Conservation (phyloP, 2,797 vertebrate species). For the Rhinichthys osculus region DNA sequence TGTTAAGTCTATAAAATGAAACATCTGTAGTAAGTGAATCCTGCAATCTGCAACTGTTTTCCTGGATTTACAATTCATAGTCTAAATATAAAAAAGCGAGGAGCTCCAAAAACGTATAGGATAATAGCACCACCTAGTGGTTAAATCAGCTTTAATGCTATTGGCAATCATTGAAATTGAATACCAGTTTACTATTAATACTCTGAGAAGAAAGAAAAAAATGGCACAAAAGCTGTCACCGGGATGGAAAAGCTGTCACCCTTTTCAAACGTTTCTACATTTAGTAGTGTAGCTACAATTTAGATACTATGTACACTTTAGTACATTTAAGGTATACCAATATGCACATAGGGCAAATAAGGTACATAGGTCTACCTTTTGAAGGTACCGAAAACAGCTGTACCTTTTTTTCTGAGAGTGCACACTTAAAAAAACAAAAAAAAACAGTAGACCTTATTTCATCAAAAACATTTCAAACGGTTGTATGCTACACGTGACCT, state of each 20-base stretch:
- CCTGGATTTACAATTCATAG: constrained; percentile 12
- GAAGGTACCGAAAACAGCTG: not conserved
- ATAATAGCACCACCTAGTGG: constrained; percentile 51
- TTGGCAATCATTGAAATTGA: not conserved
- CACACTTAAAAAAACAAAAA: not conserved
- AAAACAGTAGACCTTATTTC: not conserved
- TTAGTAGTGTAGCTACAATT: not conserved
- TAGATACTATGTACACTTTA: not conserved
- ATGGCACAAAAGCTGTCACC: not conserved
- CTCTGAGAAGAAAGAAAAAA: not conserved
- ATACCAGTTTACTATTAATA: not conserved
- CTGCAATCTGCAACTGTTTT: not conserved
- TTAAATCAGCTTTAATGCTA: not conserved
- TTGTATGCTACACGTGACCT: not conserved
- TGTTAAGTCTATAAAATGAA: not conserved
- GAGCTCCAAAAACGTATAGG: constrained; percentile 8
- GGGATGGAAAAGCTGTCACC: not conserved
- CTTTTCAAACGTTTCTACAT: not conserved
- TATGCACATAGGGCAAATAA: not conserved
- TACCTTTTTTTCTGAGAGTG: not conserved
- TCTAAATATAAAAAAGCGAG: not conserved
- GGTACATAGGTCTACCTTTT: not conserved
- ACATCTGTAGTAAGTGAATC: not conserved
- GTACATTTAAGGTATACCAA: not conserved
- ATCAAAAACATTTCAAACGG: not conserved